Conservation (phyloP, 2,113 vertebrate species). For the Pluvianellus socialis region DNA sequence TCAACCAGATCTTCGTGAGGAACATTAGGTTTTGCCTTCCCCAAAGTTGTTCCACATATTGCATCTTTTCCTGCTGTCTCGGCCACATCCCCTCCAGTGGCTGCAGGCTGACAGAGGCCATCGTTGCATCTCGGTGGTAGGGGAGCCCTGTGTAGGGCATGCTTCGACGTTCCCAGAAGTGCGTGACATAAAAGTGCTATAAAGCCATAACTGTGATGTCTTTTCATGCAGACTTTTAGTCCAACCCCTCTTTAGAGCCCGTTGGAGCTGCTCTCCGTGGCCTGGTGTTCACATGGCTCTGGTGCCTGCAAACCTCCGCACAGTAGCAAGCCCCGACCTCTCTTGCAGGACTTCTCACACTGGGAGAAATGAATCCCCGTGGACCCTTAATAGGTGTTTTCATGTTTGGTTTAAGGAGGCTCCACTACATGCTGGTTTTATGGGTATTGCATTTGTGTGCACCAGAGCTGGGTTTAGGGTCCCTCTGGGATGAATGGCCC, state of each 20-base stretch:
- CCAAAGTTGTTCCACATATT: not conserved
- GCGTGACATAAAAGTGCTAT: fast-evolving
- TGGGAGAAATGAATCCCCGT: not conserved
- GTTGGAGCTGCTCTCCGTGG: fast-evolving
- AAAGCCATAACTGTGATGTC: not conserved
- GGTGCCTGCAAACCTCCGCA: not conserved
- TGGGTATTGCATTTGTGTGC: not conserved
- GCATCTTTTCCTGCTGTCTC: not conserved
- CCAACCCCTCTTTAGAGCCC: not conserved
- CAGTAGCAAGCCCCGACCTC: not conserved
- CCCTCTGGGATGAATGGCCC: not conserved
- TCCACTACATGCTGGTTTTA: not conserved
- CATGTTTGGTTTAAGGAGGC: not conserved
- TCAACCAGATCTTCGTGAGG: not conserved
- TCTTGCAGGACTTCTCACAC: not conserved
- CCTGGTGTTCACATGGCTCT: not conserved
- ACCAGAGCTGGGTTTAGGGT: not conserved
- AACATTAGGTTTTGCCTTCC: not conserved
- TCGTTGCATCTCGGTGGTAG: not conserved
- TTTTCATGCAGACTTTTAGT: not conserved
- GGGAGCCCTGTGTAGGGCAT: not conserved
- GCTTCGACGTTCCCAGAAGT: not conserved
- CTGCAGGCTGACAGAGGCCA: not conserved
- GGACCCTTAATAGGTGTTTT: not conserved
- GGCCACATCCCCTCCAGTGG: fast-evolving